Conservation (phyloP, 2,797 vertebrate genomes). For the Parauchenoglanis ngamensis region DNA sequence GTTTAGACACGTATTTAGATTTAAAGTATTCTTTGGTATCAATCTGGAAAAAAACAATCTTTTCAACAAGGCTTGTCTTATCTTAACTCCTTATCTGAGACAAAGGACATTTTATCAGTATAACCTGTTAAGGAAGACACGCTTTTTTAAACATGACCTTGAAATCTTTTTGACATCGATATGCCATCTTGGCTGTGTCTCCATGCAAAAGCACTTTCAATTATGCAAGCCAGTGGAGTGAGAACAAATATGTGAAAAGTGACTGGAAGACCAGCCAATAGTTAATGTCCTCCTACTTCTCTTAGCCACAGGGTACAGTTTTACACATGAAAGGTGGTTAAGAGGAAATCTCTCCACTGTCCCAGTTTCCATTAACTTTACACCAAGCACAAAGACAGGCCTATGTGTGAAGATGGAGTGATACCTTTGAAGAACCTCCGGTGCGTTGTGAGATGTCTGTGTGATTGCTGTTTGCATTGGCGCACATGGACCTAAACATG, state of each 20-base stretch:
- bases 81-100: background rate
- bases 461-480: conserved; percentile 13
- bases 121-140: conserved; percentile 68
- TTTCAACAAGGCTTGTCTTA: background rate
- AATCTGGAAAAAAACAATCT: background rate
- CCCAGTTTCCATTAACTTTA: conserved; percentile 47
- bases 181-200: conserved; percentile 80
- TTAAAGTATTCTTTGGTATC: background rate
- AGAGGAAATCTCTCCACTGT: conserved; percentile 38
- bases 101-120: conserved; percentile 29
- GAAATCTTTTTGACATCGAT: conserved; percentile 75
- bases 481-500: background rate
- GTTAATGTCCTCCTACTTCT: conserved; percentile 70
- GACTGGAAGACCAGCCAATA: conserved; percentile 69
- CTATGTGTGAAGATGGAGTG: conserved; percentile 35
- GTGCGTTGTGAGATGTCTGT: background rate
- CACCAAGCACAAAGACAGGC: conserved; percentile 33
- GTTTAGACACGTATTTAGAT: background rate
- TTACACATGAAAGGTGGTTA: conserved; percentile 56
- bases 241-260: conserved; percentile 73
- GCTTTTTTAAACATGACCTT: conserved; percentile 76
- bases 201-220: conserved; percentile 82
- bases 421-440: conserved; percentile 22
- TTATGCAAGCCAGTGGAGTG: conserved; percentile 79
- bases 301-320: conserved; percentile 62